Evolutionary conservation across 2,888 invertebrate species (phyloP).

Genomic region (Drosophila pseudotalamancana): DNA sequence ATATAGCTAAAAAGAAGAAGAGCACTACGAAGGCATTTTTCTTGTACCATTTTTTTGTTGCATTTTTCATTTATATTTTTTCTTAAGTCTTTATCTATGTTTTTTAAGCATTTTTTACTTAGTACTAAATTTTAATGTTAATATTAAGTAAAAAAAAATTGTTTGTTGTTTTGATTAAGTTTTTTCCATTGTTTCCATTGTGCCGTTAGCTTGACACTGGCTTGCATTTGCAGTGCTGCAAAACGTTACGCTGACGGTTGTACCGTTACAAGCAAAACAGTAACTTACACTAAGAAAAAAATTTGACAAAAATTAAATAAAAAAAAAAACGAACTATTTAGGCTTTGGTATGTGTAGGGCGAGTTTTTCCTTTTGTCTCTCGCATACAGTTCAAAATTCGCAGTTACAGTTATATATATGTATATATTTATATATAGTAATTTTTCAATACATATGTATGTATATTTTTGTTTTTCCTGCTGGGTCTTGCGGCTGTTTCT

Average conservation of each 20-base stretch:
- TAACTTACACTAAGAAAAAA: conserved; percentile 34
- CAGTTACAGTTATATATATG: too few species aligned
- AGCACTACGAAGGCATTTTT: conserved; percentile 57
- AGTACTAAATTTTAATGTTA: conserved; percentile 11
- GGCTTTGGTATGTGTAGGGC: conserved; percentile 72
- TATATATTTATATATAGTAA: too few species aligned
- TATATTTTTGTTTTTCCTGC: too few species aligned
- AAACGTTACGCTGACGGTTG: conserved; percentile 27
- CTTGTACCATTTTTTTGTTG: conserved; percentile 14
- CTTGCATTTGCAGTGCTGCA: conserved; percentile 5
- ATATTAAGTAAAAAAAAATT: conserved; percentile 17
- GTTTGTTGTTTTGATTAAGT: conserved; percentile 41
- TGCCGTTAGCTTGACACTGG: conserved; percentile 1
- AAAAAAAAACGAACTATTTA: conserved; percentile 49
- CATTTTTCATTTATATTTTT: conserved; percentile 23
- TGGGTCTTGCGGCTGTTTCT: neutral
- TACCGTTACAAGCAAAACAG: conserved; percentile 36
- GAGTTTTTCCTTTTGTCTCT: conserved; percentile 28
- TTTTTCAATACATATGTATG: too few species aligned
- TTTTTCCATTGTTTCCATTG: conserved; percentile 18
- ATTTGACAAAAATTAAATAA: conserved; percentile 9
- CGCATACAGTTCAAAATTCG: conserved; percentile 50
- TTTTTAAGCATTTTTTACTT: conserved; percentile 18
- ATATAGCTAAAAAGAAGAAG: conserved; percentile 26
- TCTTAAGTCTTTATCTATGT: conserved; percentile 8